Evolutionary conservation across 37 sponge, comb jelly and placozoan genomes (phyloP), one percentile per base, ranked within the genome.

Genomic region (Oopsacas minuta): DNA sequence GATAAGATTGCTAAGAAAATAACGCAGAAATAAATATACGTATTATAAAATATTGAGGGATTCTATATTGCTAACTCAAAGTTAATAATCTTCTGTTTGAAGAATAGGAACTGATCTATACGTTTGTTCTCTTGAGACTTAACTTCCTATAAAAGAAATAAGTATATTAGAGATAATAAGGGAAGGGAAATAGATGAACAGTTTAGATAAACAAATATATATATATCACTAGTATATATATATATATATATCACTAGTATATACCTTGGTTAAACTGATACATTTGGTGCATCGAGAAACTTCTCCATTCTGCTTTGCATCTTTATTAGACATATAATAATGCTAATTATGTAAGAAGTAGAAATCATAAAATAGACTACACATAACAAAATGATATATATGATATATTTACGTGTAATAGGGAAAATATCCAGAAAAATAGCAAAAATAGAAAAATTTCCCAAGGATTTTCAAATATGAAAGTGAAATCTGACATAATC

Each of bases 71-170:
- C 75, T 10, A 5, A 61, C 75, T 61, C 75, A 34, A 61, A 61
- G 75, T 61, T 61, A 3, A 61, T 61, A 3, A 61, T 61, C 28
- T 61, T 61, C 75, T 61, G 75, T 12, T 61, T 61, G 75, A 61
- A 61, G 22, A 61, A 61, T 25, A 61, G 75, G 75, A 61, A 61
- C 75, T 25, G 75, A 10, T 61, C 75, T 61, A 61, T 34, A 5
- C 75, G 75, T 34, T 61, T 61, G 75, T 61, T 61, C 30, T 61
- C 75, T 12, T 25, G 30, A n/a, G 75, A 61, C 75, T 61, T 61
- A 3, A 61, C 17, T 12, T 61, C 75, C 75, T 61, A 61, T 20
- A 25, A 61, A 61, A 61, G 15, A 8, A 42, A 17, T 42, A 42
- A 42, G 8, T 42, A 42, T 42, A 15, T 42, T 42, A 42, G 12